Evolutionary conservation across 2,888 invertebrate genomes (phyloP), one percentile per base, ranked within the genome.

Genomic region (Cabera pusaria): DNA sequence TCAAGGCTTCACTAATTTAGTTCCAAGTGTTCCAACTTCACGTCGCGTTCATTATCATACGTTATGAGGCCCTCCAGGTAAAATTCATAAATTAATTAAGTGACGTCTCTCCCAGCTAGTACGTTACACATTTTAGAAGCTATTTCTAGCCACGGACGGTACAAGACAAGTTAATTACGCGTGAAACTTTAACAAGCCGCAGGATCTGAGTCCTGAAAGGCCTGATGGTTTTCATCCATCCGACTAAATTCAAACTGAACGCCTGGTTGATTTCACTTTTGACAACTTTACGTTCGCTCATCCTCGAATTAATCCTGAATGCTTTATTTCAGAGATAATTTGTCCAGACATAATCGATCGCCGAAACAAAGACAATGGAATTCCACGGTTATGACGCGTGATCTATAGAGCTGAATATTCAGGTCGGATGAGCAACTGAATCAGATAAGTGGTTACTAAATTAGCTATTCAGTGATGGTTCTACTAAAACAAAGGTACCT

Each of bases 351-450:
- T 56, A 51, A 64, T 59, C 59, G 58, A 61, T 61, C 34, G 42
- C 35, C 35, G 45, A 40, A 60, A 52, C 57, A 44, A 64, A 72
- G 63, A 81, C 84, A 81, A 83, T 80, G 64, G 77, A 57, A 72
- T 76, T 58, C 71, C 66, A 65, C 53, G 48, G 57, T 56, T 62
- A 72, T 79, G 73, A 80, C 72, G 74, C 65, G 60, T 55, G 74
- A 72, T 80, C 79, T 77, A 79, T 79, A 70, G 71, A 71, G 72
- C 72, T 63, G 68, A 78, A 82, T 76, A 83, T 81, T 78, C 71
- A 78, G 81, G 81, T 83, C 74, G 72, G 68, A 64, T 77, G 77
- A 81, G 77, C 83, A 82, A 73, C 74, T 72, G 77, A 75, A 84
- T 84, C 82, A 79, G 82, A 86, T 85, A 81, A 76, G 68, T 75